These are phyloP conservation scores for Neopelma chrysocephalum DNA, from an alignment of 2,797 vertebrate species.

Conservation along the genomic window DNA sequence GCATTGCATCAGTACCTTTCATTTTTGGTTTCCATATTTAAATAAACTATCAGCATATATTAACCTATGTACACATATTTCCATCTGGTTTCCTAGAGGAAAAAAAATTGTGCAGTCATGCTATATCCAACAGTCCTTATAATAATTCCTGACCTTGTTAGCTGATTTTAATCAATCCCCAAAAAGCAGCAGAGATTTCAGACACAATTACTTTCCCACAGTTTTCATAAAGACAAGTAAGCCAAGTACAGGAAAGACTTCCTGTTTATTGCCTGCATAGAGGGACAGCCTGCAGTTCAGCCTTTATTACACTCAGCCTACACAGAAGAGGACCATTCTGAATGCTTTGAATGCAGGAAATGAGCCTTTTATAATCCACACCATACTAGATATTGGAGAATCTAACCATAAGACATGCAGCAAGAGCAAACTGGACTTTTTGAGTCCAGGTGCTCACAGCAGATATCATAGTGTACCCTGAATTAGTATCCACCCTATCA, in stretches of 20 bases:
- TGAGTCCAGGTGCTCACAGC: not conserved
- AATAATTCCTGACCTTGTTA: not conserved
- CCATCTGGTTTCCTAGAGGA: not conserved
- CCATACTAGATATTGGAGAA: not conserved
- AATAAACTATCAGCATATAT: not conserved
- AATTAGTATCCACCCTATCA: not conserved
- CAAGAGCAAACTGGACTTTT: not conserved
- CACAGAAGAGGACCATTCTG: not conserved
- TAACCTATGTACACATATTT: not conserved
- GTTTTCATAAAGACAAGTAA: not conserved
- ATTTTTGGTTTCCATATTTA: not conserved
- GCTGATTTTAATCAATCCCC: constrained; percentile 15
- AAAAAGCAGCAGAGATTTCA: constrained; percentile 3
- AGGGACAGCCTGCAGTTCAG: not conserved
- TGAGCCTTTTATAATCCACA: not conserved
- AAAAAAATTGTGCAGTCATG: not conserved
- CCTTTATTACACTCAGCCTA: not conserved
- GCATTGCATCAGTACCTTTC: not conserved
- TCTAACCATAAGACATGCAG: not conserved
- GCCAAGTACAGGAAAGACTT: constrained; percentile 31
- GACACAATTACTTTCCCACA: constrained; percentile 35
- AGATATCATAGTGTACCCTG: rapidly evolving
- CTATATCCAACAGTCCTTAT: not conserved
- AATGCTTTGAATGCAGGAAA: not conserved
- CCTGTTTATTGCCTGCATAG: constrained; percentile 8